These are phyloP conservation scores for Rousettus leschenaultii DNA, from an alignment of 2,113 vertebrate species.

Conservation along the genomic window DNA sequence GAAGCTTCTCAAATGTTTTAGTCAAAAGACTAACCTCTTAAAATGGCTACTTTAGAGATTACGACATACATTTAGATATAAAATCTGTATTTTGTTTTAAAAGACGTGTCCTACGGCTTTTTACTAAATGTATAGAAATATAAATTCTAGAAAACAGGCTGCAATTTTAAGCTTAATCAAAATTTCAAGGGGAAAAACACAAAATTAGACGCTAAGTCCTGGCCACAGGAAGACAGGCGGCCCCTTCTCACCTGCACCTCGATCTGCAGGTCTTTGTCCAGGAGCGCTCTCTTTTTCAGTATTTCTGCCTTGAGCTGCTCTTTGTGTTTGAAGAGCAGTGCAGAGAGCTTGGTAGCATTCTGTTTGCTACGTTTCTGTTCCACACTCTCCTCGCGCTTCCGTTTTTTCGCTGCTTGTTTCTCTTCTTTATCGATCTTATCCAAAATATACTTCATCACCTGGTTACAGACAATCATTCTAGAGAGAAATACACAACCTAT, in stretches of 20 bases:
- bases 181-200: neutral
- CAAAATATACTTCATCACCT: conserved; percentile 99
- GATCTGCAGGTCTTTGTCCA: conserved; percentile 98
- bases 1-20: neutral
- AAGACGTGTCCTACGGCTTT: neutral
- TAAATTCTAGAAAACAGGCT: neutral
- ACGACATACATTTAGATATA: neutral
- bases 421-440: conserved; percentile 99
- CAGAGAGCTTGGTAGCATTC: conserved; percentile 95
- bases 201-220: neutral
- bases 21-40: neutral
- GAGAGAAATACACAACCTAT: conserved; percentile 69
- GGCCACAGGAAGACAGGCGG: neutral
- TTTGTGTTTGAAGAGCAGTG: conserved; percentile 98
- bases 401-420: conserved; percentile 96
- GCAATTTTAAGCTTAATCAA: neutral
- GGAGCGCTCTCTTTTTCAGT: conserved; percentile 95
- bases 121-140: neutral
- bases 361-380: conserved; percentile 98
- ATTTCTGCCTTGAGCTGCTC: conserved; percentile 98
- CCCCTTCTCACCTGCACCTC: conserved; percentile 91
- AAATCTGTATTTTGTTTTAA: neutral
- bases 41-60: neutral
- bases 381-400: conserved; percentile 96
- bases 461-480: conserved; percentile 99